Percentiles rank a stretch among this genome's conserved stretches.
Evolutionary conservation across 2,113 vertebrate species (phyloP).

Genomic region (Machaerirhynchus nigripectus): DNA sequence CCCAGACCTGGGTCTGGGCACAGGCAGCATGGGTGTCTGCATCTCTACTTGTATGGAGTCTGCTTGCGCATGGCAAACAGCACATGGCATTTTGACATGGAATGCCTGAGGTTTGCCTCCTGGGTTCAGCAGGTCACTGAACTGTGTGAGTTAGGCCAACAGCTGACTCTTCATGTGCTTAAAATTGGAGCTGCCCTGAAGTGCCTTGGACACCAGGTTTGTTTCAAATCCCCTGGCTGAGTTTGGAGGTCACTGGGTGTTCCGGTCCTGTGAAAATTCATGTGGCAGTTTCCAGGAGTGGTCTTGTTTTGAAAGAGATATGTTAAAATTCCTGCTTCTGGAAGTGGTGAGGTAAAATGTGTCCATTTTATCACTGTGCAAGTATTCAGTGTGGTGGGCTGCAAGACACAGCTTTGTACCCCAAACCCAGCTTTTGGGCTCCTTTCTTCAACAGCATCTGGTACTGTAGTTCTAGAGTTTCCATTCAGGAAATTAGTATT

Average conservation of each 20-base stretch:
- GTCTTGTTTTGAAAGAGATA: not conserved
- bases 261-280: not conserved
- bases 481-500: not conserved
- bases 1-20: not conserved
- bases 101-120: not conserved
- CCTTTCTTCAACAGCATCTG: not conserved
- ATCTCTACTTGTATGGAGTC: fast-evolving
- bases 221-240: not conserved
- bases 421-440: not conserved
- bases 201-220: not conserved
- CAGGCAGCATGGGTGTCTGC: not conserved
- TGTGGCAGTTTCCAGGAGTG: not conserved
- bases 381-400: not conserved
- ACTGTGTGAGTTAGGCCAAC: not conserved
- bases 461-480: not conserved
- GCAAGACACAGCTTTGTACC: not conserved
- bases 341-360: not conserved
- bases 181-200: not conserved
- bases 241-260: not conserved
- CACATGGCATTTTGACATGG: fast-evolving
- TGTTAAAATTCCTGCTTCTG: not conserved
- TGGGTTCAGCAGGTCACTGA: not conserved
- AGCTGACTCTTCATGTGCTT: not conserved
- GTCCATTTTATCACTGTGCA: fast-evolving
- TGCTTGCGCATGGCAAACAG: not conserved